Evolutionary conservation across 2,888 invertebrate species (phyloP).

Genomic region (Muscina levida): DNA sequence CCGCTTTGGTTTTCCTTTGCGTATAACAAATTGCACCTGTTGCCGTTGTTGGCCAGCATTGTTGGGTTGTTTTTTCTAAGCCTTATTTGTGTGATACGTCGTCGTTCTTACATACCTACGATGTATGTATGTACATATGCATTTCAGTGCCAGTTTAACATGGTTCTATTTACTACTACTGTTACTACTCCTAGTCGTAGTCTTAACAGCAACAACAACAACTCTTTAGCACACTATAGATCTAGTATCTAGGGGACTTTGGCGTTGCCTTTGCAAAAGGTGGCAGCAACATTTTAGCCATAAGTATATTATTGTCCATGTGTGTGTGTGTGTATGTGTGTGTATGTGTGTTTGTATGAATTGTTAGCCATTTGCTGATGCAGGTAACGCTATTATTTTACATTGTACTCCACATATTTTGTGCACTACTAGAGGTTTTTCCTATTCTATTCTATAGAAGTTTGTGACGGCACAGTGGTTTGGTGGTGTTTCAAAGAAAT

Average conservation of each 20-base stretch:
- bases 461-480: too few relatives aligned
- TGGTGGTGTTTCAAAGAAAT: too few relatives aligned
- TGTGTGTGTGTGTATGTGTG: too few relatives aligned
- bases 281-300: slow-evolving; percentile 3
- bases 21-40: slow-evolving; percentile 43
- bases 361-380: slow-evolving; percentile 18
- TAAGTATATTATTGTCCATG: too few relatives aligned
- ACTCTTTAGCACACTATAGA: slow-evolving; percentile 32
- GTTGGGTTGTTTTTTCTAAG: slow-evolving; percentile 19
- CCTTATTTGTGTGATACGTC: too few relatives aligned
- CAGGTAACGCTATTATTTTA: slow-evolving; percentile 58
- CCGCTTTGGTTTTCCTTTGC: slow-evolving; percentile 7
- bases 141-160: slow-evolving; percentile 12
- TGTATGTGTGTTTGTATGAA: too few relatives aligned
- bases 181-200: too few relatives aligned
- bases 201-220: background rate
- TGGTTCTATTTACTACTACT: background rate
- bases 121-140: background rate
- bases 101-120: background rate
- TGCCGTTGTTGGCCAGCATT: background rate
- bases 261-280: background rate
- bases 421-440: slow-evolving; percentile 46
- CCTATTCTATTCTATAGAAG: too few relatives aligned
- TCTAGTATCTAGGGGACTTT: slow-evolving; percentile 37
- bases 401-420: slow-evolving; percentile 62